Evolutionary conservation across 1,140 invertebrate species (phyloP), one percentile per base, ranked within the genome.

Genomic region (Drosophila carrolli): DNA sequence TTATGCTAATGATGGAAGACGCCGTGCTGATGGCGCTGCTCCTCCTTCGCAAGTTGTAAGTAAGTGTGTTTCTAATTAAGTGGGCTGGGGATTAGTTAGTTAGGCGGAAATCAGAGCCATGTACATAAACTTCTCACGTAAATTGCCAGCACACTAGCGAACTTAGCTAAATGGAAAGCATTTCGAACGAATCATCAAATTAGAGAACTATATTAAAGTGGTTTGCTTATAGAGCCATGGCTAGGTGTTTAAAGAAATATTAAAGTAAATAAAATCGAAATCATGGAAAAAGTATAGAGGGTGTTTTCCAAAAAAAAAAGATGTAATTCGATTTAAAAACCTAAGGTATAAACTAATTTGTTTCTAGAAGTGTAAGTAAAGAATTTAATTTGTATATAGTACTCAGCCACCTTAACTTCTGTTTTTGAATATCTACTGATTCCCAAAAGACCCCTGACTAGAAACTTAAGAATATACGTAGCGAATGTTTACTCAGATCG

Each of bases 21-120:
- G 11, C 16, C 50, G 44, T n/a, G 53, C 41, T 62, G 41, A 47
- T 54, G 56, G 29, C 29, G 67, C 38, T 74, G 40, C 65, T 61
- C 19, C 55, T 38, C 41, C 43, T 53, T 19, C 46, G 51, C 76
- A 88, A 73, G 75, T 86, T 88, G 78, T 85, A 86, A 81, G 82
- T 85, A 88, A 82, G 72, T 71, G 74, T 66, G 81, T 81, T 65
- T 85, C 56, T 85, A 85, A 78, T 85, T 85, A 75, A 85, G 82
- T 78, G 81, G 77, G 67, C 65, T 61, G 70, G 81, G 66, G 75
- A 75, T 75, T 81, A 78, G 81, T 81, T 75, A 75, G 73, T 58
- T 66, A 51, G 73, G 72, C 73, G 73, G 35, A 65, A 75, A 53
- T 73, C 53, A 47, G 68, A 86, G 81, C 81, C 55, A 67, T 85